phyloP scores from a whole-genome alignment of 2,797 vertebrate genomes.

The Tragelaphus oryx region DNA sequence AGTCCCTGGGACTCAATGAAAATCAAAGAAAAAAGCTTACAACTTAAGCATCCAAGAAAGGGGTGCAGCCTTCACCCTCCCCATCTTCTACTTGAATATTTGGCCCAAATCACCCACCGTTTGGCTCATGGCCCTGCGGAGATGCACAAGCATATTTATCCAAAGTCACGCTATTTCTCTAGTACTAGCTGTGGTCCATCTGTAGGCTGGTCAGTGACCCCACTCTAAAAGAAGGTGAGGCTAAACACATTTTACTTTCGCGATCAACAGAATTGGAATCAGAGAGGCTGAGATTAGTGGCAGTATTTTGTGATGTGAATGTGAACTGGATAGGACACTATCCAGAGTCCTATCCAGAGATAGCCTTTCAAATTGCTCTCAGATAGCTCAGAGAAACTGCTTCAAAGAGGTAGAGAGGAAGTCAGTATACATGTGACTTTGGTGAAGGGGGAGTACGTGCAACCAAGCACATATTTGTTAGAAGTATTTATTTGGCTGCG shows the following conservation, averaged over 20 bases:
- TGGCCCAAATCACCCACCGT: fast-evolving
- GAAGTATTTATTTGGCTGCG: background rate
- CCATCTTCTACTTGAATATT: background rate
- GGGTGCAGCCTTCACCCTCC: fast-evolving
- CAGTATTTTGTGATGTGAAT: background rate
- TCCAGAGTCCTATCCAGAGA: background rate
- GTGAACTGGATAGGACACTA: background rate
- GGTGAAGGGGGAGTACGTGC: background rate
- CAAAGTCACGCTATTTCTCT: too few species aligned
- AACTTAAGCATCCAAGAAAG: background rate
- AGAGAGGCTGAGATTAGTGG: background rate
- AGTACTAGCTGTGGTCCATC: background rate
- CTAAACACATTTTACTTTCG: background rate
- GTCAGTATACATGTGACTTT: background rate
- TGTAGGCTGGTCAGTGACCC: background rate
- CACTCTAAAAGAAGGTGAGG: background rate
- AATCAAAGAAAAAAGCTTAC: background rate
- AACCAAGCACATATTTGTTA: background rate
- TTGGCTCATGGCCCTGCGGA: background rate
- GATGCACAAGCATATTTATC: background rate
- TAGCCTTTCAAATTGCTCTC: background rate
- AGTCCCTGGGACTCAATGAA: background rate
- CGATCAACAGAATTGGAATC: too few species aligned
- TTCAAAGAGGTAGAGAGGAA: background rate
- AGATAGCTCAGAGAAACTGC: background rate